These are phyloP conservation scores for Melanaphis sacchari DNA, from an alignment of 1,140 invertebrate species.

Conservation along the genomic window DNA sequence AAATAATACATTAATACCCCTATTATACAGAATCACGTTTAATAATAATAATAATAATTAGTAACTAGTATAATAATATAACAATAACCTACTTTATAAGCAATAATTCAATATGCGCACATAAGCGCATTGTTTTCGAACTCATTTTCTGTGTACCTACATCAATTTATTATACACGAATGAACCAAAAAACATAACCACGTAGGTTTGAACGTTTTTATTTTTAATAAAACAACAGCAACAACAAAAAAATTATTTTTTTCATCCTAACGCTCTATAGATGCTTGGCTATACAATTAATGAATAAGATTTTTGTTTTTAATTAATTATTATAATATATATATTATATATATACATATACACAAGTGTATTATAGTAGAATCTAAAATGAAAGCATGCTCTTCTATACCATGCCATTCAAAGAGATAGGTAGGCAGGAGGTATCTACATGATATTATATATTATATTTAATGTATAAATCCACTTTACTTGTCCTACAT, in stretches of 20 bases:
- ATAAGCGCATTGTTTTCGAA: neutral
- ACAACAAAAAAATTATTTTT: neutral
- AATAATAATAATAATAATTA: conserved; percentile 1
- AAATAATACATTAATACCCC: neutral
- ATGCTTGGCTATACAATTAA: neutral
- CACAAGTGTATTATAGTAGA: neutral
- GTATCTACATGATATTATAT: neutral
- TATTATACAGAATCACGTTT: neutral
- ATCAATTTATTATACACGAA: neutral
- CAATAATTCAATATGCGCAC: neutral
- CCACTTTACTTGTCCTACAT: neutral
- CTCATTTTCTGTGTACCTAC: neutral
- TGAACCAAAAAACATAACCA: neutral
- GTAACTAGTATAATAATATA: neutral
- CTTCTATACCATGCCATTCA: neutral
- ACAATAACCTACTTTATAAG: neutral
- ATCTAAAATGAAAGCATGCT: neutral
- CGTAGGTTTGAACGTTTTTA: conserved; percentile 13
- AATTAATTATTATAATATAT: conserved; percentile 2
- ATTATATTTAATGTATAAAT: neutral
- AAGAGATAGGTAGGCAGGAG: neutral
- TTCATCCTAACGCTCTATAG: neutral
- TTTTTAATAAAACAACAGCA: conserved; percentile 5
- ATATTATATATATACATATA: neutral
- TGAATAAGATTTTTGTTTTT: conserved; percentile 11